phyloP scores from a whole-genome alignment of 2,113 vertebrate species.

The Acinonyx jubatus region DNA sequence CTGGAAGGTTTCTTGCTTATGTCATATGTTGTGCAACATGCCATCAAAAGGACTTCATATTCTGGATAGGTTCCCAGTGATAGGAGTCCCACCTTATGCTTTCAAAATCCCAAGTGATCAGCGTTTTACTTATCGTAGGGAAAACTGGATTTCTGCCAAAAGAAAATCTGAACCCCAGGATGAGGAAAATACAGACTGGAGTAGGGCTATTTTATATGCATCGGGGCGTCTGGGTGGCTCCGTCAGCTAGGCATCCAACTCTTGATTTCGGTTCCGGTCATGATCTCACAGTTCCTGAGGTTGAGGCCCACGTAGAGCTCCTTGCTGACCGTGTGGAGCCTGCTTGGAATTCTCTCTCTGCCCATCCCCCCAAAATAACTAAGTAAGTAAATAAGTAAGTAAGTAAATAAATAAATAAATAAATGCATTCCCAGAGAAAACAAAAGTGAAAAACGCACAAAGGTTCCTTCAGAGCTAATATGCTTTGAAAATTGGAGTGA shows the following conservation, averaged over 20 bases:
- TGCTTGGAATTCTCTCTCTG: too few species aligned
- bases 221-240: too few species aligned
- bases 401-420: too few species aligned
- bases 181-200: not conserved
- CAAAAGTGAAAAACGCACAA: not conserved
- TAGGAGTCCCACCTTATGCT: not conserved
- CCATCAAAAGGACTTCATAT: not conserved
- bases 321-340: too few species aligned
- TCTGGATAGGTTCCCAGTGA: not conserved
- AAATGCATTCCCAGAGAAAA: not conserved
- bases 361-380: too few species aligned
- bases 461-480: not conserved
- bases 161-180: not conserved
- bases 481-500: not conserved
- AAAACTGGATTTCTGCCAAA: not conserved
- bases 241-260: too few species aligned
- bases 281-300: too few species aligned
- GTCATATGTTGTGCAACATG: not conserved
- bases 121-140: not conserved
- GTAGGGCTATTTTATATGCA: not conserved
- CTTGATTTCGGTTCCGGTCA: too few species aligned
- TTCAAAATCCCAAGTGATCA: constrained; percentile 19
- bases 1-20: not conserved
- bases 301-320: too few species aligned
- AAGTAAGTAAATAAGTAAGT: too few species aligned